A percentile compares a stretch with the other conserved stretches of the same genome.
Evolutionary conservation across 2,113 vertebrate genomes (phyloP).

Genomic region (Pseudonaja textilis): DNA sequence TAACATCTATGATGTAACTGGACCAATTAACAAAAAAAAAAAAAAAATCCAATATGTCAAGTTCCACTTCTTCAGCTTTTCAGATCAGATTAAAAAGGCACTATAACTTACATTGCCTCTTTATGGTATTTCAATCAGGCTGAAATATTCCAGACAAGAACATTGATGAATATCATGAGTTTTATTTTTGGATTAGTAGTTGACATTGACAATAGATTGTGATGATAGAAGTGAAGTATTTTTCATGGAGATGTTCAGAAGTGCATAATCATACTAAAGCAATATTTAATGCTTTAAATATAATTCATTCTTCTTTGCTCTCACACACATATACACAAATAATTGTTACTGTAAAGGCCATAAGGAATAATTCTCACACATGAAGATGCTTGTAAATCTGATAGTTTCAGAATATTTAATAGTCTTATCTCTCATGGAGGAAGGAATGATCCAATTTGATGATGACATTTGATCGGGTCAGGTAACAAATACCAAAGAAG

Average conservation of each 20-base stretch:
- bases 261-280: not conserved
- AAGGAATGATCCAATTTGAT: not conserved
- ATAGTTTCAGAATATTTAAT: not conserved
- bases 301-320: not conserved
- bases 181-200: not conserved
- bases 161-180: not conserved
- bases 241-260: not conserved
- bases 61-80: not conserved
- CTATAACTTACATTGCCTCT: not conserved
- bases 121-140: not conserved
- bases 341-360: not conserved
- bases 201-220: not conserved
- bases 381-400: not conserved
- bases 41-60: not conserved
- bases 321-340: not conserved
- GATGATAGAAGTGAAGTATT: not conserved
- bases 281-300: not conserved
- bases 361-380: accelerated
- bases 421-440: not conserved
- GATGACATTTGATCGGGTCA: not conserved
- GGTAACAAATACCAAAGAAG: not conserved
- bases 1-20: not conserved
- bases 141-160: not conserved
- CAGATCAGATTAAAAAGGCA: not conserved
- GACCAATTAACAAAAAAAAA: not conserved